Conservation (phyloP, 2,797 vertebrate genomes). For the Hirundo rustica region DNA sequence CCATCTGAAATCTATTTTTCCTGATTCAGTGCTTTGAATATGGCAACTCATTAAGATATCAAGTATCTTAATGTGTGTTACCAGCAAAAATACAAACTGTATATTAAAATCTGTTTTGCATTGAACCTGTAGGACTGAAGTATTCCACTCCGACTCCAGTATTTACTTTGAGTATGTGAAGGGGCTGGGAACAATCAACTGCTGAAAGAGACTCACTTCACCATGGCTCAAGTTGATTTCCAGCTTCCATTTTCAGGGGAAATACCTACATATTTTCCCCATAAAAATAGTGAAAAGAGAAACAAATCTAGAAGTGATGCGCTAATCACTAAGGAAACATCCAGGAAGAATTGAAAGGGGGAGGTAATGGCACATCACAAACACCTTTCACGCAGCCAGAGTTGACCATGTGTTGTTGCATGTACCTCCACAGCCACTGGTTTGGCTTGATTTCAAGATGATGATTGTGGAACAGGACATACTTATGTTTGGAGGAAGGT, state of each 20-base stretch:
- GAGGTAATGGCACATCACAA: background rate
- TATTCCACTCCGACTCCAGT: background rate
- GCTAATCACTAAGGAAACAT: background rate
- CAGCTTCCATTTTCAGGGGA: constrained; percentile 20
- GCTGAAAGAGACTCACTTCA: background rate
- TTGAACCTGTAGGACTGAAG: constrained; percentile 26
- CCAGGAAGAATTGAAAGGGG: background rate
- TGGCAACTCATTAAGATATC: constrained; percentile 44
- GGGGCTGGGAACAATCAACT: background rate
- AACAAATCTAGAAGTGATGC: background rate
- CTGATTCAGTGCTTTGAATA: background rate
- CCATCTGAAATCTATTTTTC: constrained; percentile 54
- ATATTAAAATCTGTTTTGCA: constrained; percentile 38
- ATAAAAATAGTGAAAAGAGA: background rate
- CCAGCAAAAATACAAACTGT: constrained; percentile 24
- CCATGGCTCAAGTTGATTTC: background rate
- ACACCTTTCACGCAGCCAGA: background rate
- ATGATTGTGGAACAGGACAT: background rate
- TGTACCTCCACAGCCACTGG: background rate
- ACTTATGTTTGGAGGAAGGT: background rate
- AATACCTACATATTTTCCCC: background rate
- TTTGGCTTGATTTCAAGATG: background rate
- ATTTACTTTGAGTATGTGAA: background rate
- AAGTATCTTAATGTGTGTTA: constrained; percentile 39
- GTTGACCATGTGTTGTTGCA: background rate